A percentile compares a stretch with the other conserved stretches of the same genome.
Evolutionary conservation across 64 coral and sea anemone genomes (phyloP).

Genomic region (Montipora efflorescens): DNA sequence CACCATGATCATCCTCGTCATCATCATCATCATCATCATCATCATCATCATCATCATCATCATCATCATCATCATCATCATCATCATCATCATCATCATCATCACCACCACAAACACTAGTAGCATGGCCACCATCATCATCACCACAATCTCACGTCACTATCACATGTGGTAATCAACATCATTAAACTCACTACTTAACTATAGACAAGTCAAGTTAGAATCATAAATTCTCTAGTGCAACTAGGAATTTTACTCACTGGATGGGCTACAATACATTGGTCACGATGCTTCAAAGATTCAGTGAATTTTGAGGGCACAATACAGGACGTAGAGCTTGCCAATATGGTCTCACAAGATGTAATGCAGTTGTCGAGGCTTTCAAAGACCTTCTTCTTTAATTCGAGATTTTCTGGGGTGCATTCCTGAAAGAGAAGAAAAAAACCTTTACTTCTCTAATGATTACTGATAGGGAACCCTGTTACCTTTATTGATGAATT

Average conservation of each 20-base stretch:
- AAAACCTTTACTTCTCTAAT: not conserved
- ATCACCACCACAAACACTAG: not conserved
- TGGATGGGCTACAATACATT: slow-evolving; percentile 94
- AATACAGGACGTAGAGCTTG: slow-evolving; percentile 97
- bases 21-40: too few relatives aligned
- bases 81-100: not conserved
- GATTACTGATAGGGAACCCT: too few relatives aligned
- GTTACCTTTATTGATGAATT: too few relatives aligned
- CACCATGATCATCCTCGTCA: too few relatives aligned
- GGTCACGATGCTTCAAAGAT: slow-evolving; percentile 70
- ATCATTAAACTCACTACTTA: too few relatives aligned
- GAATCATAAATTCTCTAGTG: too few relatives aligned
- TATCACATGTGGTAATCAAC: too few relatives aligned
- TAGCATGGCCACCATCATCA: too few relatives aligned
- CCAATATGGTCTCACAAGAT: slow-evolving; percentile 73
- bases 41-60: too few relatives aligned
- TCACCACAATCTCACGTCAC: not conserved
- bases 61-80: too few relatives aligned
- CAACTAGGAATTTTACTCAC: slow-evolving; percentile 5
- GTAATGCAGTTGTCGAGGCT: slow-evolving; percentile 78
- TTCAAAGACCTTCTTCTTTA: slow-evolving; percentile 93
- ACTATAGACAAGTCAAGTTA: too few relatives aligned
- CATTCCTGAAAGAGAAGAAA: slow-evolving; percentile 70
- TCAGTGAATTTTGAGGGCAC: slow-evolving; percentile 95
- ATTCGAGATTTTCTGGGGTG: slow-evolving; percentile 90